A percentile compares a stretch with the other conserved stretches of the same genome.
Conservation (phyloP, 2,797 vertebrate species). For the Anomalospiza imberbis region DNA sequence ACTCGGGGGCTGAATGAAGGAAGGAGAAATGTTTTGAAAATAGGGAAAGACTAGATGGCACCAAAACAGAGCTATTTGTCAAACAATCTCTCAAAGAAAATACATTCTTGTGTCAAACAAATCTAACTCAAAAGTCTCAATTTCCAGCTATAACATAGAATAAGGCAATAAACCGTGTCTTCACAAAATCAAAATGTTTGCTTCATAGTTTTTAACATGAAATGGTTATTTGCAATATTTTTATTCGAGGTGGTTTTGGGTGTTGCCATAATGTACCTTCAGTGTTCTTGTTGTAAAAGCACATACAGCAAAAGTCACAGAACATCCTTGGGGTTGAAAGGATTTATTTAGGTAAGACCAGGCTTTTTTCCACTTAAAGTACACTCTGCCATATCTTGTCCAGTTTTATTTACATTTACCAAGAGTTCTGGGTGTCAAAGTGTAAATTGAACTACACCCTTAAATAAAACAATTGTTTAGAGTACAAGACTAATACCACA, state of each 20-base stretch:
- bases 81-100: constrained; percentile 45
- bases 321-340: constrained; percentile 44
- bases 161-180: constrained; percentile 74
- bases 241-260: constrained; percentile 63
- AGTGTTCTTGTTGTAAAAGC: constrained; percentile 72
- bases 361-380: constrained; percentile 48
- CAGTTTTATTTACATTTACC: constrained; percentile 63
- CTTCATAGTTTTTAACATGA: constrained; percentile 62
- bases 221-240: constrained; percentile 45
- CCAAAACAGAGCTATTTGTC: constrained; percentile 57
- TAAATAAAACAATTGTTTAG: constrained; percentile 61
- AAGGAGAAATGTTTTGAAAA: constrained; percentile 54
- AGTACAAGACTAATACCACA: constrained; percentile 40
- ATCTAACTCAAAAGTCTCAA: constrained; percentile 58
- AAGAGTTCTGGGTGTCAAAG: constrained; percentile 65
- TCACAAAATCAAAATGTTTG: constrained; percentile 63
- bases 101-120: constrained; percentile 54
- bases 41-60: constrained; percentile 40
- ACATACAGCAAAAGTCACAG: constrained; percentile 55
- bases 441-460: constrained; percentile 64
- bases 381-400: constrained; percentile 42
- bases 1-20: constrained; percentile 35
- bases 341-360: constrained; percentile 54
- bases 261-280: constrained; percentile 72
- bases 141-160: constrained; percentile 64